Evolutionary conservation across 2,888 invertebrate genomes (phyloP).

Genomic region (Xestia c-nigrum): DNA sequence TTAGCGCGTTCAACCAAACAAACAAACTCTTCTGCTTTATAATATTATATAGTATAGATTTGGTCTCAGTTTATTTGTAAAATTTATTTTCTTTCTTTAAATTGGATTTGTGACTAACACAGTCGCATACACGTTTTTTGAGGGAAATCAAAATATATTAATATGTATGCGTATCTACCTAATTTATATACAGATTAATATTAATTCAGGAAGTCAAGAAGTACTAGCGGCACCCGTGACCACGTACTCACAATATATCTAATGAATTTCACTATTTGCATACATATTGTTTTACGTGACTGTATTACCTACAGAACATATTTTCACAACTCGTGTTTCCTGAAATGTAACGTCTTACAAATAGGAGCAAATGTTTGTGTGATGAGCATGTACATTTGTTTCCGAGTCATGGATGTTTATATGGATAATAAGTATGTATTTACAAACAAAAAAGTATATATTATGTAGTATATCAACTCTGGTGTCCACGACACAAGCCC

Average conservation of each 20-base stretch:
- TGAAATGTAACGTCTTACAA: background rate
- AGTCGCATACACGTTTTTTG: background rate
- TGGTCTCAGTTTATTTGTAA: background rate
- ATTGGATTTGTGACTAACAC: background rate
- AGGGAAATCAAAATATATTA: background rate
- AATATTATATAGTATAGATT: too few species aligned
- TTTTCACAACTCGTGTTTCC: background rate
- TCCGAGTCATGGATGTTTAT: too few species aligned
- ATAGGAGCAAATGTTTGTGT: too few species aligned
- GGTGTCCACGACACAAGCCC: too few species aligned
- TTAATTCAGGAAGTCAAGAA: background rate
- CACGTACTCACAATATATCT: background rate
- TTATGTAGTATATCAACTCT: too few species aligned
- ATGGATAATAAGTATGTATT: too few species aligned
- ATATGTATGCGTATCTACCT: background rate
- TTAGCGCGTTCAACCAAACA: too few species aligned
- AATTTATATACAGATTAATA: background rate
- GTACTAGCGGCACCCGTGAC: background rate
- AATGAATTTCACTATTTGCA: background rate
- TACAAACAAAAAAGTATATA: too few species aligned
- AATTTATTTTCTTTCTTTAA: background rate
- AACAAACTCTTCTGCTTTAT: too few species aligned
- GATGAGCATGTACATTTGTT: too few species aligned
- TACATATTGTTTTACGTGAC: background rate
- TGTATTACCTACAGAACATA: background rate